Base-by-base conservation (phyloP, 1,140 invertebrate genomes). In the Fopius arisanus region DNA sequence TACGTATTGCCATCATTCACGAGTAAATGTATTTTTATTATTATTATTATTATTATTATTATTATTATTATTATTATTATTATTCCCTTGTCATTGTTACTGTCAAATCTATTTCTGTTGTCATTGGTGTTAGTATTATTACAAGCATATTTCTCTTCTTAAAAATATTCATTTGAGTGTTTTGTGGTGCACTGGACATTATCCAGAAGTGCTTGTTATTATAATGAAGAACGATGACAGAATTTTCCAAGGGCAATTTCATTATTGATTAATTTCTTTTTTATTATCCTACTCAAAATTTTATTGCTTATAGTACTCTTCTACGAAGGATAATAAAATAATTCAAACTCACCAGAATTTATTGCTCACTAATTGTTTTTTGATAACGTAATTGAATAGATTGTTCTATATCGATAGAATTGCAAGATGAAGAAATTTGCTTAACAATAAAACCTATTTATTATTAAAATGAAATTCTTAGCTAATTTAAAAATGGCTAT, bases 111-210 rank as follows among this genome's bases (percentile, higher is more conserved):
- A 33, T 73, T 73, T 62, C 6, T 0, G 75, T 73, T 79, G 73
- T 81, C 77, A 76, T 73, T 78, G 63, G 78, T 78, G 78, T 78
- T 75, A 77, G 73, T 26, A 68, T 59, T 72, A 75, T 78, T 76
- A 75, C 78, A 76, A 73, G 77, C 77, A 78, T 78, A 78, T 70
- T 77, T 78, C 79, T 79, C 80, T 48, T 16, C 10, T 23, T 67
- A 3, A 12, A 16, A 16, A 48, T 19, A 19, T 67, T 67, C 26
- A 40, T 26, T 9, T 67, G 37, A 71, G 78, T 80, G 76, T 82
- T 78, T 76, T 80, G 79, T 69, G 77, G 79, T 80, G 74, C 68
- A 75, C 54, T 62, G 54, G n/a, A 28, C 14, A 62, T 62, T 28
- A 29, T 62, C 54, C 43, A 48, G n/a, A 48, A 48, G 16, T 48